Percentiles rank a stretch among this genome's conserved stretches.
These are phyloP conservation scores for Spisula subtruncata DNA, from an alignment of 2,888 invertebrate genomes.

Conservation along the genomic window DNA sequence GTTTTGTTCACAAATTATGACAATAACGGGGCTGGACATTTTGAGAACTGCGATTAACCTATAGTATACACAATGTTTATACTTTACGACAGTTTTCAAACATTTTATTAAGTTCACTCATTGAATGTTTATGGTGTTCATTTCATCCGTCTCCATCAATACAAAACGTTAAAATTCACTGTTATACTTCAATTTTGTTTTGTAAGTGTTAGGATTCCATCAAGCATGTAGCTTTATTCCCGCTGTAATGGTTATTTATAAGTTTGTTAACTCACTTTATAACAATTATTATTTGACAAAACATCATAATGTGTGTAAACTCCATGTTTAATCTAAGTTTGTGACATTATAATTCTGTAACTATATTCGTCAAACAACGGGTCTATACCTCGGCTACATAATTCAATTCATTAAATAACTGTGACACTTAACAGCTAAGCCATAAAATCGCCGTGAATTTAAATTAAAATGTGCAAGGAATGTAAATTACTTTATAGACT, in stretches of 20 bases:
- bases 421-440: slow-evolving; percentile 18
- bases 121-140: not conserved
- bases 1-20: not conserved
- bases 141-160: not conserved
- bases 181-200: not conserved
- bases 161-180: not conserved
- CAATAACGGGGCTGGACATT: not conserved
- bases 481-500: slow-evolving; percentile 17
- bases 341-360: slow-evolving; percentile 21
- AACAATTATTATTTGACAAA: slow-evolving; percentile 23
- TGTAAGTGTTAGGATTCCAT: not conserved
- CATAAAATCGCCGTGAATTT: slow-evolving; percentile 25
- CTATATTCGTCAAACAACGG: slow-evolving; percentile 7
- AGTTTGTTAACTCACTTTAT: not conserved
- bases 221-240: slow-evolving; percentile 2
- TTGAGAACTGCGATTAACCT: not conserved
- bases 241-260: slow-evolving; percentile 23
- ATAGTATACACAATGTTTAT: too few species aligned
- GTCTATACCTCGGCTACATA: not conserved
- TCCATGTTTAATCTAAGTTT: not conserved
- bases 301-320: slow-evolving; percentile 16
- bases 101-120: not conserved
- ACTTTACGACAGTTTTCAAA: not conserved
- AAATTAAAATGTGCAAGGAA: slow-evolving; percentile 18
- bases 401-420: slow-evolving; percentile 23